These are phyloP conservation scores for Dascyllus trimaculatus DNA, from an alignment of 2,113 vertebrate species.

Conservation along the genomic window DNA sequence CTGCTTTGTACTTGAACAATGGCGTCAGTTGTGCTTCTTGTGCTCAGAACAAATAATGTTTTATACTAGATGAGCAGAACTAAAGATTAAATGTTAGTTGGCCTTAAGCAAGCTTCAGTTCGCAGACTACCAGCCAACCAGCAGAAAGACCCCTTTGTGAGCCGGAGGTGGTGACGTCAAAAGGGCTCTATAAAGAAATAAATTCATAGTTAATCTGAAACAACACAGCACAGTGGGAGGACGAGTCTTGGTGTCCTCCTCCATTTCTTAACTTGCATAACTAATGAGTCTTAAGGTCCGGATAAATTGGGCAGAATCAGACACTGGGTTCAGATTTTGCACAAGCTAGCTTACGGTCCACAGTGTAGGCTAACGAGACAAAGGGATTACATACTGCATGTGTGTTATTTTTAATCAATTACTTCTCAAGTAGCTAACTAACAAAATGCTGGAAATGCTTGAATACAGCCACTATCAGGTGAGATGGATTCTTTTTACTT, in stretches of 20 bases:
- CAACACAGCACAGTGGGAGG: constrained; percentile 84
- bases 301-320: constrained; percentile 82
- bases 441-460: constrained; percentile 95
- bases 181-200: constrained; percentile 85
- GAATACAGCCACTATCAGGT: constrained; percentile 98
- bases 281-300: constrained; percentile 89
- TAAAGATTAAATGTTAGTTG: constrained; percentile 95
- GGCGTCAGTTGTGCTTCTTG: constrained; percentile 84
- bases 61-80: constrained; percentile 93
- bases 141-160: constrained; percentile 93
- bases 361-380: constrained; percentile 37
- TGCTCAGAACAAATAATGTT: constrained; percentile 93
- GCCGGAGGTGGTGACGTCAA: constrained; percentile 93
- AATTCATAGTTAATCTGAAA: constrained; percentile 90
- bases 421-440: constrained; percentile 54
- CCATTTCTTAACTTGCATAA: constrained; percentile 89
- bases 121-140: constrained; percentile 90
- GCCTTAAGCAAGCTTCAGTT: constrained; percentile 93
- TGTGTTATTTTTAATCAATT: constrained; percentile 26
- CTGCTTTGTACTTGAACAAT: constrained; percentile 78
- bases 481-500: constrained; percentile 66
- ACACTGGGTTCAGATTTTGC: constrained; percentile 56
- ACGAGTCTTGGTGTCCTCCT: constrained; percentile 84
- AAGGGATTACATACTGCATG: constrained; percentile 75
- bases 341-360: constrained; percentile 46